phyloP scores from a whole-genome alignment of 1,140 invertebrate species.

The Caerostris extrusa region DNA sequence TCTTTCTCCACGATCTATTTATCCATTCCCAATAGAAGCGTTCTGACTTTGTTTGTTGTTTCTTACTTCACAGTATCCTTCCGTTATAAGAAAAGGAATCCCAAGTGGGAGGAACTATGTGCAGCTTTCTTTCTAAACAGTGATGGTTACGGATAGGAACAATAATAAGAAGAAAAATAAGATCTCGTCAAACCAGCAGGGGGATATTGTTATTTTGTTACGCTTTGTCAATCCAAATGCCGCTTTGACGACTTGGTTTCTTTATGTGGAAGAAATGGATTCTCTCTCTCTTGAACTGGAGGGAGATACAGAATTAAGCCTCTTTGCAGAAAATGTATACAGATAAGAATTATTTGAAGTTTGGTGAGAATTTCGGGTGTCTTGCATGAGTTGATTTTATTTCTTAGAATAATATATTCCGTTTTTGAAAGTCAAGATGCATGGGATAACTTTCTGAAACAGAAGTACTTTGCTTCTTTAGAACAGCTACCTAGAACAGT shows the following conservation, averaged over 20 bases:
- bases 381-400: too few relatives aligned
- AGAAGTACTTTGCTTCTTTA: too few relatives aligned
- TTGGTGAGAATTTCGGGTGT: too few relatives aligned
- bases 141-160: not conserved
- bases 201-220: not conserved
- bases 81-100: not conserved
- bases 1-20: not conserved
- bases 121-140: not conserved
- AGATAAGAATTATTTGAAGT: too few relatives aligned
- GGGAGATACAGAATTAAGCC: too few relatives aligned
- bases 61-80: conserved; percentile 2
- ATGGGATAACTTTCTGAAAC: too few relatives aligned
- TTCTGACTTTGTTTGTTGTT: not conserved
- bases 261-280: too few relatives aligned
- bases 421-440: too few relatives aligned
- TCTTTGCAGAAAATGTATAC: too few relatives aligned
- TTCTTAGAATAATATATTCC: too few relatives aligned
- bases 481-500: too few relatives aligned
- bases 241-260: not conserved
- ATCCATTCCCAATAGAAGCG: not conserved
- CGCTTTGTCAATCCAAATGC: not conserved
- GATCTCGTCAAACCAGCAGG: not conserved
- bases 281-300: too few relatives aligned
- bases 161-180: not conserved
- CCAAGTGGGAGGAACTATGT: not conserved